Conservation (phyloP, 2,888 invertebrate species). For the Rhingia campestris region DNA sequence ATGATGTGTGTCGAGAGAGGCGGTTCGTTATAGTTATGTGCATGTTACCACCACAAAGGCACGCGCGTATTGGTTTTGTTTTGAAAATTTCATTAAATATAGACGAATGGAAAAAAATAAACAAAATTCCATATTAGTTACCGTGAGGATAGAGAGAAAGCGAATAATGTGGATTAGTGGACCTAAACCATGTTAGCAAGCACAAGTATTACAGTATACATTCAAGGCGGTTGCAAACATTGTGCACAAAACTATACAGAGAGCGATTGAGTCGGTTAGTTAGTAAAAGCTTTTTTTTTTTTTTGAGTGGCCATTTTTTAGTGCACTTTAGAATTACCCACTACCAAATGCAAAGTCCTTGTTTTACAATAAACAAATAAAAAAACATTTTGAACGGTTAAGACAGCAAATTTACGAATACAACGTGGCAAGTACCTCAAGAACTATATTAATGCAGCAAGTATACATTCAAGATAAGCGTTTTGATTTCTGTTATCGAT, state of each 20-base stretch:
- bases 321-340: conserved; percentile 22
- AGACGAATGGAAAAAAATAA: conserved; percentile 70
- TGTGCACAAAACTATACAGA: conserved; percentile 28
- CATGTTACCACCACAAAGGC: conserved; percentile 55
- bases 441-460: conserved; percentile 28
- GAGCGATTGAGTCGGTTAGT: conserved; percentile 13
- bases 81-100: conserved; percentile 27
- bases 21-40: conserved; percentile 38
- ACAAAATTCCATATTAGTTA: conserved; percentile 74
- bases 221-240: conserved; percentile 39
- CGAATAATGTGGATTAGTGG: conserved; percentile 63
- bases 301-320: conserved; percentile 6
- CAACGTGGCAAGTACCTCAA: conserved; percentile 18
- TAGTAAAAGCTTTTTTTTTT: conserved; percentile 15
- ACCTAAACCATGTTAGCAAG: conserved; percentile 62
- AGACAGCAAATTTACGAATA: conserved; percentile 20
- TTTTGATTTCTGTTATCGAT: background rate
- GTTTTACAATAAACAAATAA: background rate
- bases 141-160: conserved; percentile 49
- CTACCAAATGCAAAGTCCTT: conserved; percentile 21
- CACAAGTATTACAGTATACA: conserved; percentile 48
- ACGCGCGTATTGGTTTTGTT: conserved; percentile 33
- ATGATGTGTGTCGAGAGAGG: conserved; percentile 14
- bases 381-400: background rate
- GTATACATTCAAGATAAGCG: conserved; percentile 46